These are phyloP conservation scores for Elachura formosa DNA, from an alignment of 2,113 vertebrate species.

Conservation along the genomic window DNA sequence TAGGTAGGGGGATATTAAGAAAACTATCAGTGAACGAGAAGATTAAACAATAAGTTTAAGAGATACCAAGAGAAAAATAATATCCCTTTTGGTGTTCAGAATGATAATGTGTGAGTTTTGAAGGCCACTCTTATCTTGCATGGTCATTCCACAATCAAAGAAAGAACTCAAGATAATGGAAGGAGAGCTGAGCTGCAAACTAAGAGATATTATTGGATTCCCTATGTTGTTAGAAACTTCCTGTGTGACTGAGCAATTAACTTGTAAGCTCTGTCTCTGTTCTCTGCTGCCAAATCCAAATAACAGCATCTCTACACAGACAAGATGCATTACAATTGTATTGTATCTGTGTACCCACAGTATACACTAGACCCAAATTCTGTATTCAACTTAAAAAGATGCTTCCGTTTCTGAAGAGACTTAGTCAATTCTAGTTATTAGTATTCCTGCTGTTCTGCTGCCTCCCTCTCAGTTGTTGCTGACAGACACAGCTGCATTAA, in stretches of 20 bases:
- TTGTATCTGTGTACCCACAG: not conserved
- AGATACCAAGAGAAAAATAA: not conserved
- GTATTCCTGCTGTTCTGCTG: not conserved
- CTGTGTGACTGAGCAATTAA: not conserved
- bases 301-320: not conserved
- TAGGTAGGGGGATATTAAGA: not conserved
- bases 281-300: not conserved
- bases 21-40: not conserved
- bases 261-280: not conserved
- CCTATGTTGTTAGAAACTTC: not conserved
- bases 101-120: not conserved
- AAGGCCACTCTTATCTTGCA: not conserved
- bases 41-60: not conserved
- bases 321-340: not conserved
- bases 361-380: not conserved
- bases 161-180: not conserved
- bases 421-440: not conserved
- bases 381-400: not conserved
- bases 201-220: not conserved
- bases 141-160: not conserved
- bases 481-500: not conserved
- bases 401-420: not conserved
- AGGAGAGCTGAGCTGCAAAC: not conserved
- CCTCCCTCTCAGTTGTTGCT: not conserved
- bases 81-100: not conserved